Evolutionary conservation across 2,113 vertebrate genomes (phyloP).

Genomic region (Tenebrosternarchus preto): DNA sequence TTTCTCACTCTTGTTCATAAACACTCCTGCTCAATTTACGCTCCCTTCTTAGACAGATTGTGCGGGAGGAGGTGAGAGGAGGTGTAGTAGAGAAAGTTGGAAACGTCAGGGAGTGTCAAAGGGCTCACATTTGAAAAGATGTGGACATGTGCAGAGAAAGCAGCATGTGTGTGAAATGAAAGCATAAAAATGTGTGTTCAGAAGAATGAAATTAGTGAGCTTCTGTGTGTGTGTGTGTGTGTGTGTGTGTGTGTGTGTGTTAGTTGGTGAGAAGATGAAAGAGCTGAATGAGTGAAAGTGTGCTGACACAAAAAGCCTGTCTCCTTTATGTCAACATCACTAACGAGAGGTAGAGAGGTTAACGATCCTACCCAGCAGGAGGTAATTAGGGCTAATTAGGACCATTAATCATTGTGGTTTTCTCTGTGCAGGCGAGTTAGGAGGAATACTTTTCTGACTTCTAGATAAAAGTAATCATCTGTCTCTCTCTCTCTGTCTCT

Average conservation of each 20-base stretch:
- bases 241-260: slow-evolving; percentile 30
- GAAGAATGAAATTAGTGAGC: slow-evolving; percentile 26
- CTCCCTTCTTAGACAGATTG: neutral
- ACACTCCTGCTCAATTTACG: slow-evolving; percentile 15
- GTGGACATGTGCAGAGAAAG: neutral
- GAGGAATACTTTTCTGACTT: neutral
- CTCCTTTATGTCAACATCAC: slow-evolving; percentile 67
- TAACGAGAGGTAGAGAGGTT: slow-evolving; percentile 57
- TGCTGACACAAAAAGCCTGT: slow-evolving; percentile 53
- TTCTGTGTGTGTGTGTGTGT: slow-evolving; percentile 9
- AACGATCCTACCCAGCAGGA: slow-evolving; percentile 61
- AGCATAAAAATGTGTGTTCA: slow-evolving; percentile 1
- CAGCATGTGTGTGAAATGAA: neutral
- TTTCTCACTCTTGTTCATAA: slow-evolving; percentile 42
- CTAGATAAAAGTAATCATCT: neutral
- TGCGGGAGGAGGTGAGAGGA: neutral
- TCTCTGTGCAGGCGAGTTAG: slow-evolving; percentile 46
- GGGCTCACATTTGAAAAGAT: neutral
- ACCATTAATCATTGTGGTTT: slow-evolving; percentile 71
- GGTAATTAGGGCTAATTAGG: slow-evolving; percentile 69
- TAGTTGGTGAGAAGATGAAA: slow-evolving; percentile 31
- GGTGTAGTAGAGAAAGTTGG: neutral
- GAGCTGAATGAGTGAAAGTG: slow-evolving; percentile 25
- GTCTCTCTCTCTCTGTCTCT: too few species aligned
- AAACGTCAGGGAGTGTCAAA: neutral